Base-by-base conservation (phyloP, 2,888 invertebrate species). In the Melieria omissa region DNA sequence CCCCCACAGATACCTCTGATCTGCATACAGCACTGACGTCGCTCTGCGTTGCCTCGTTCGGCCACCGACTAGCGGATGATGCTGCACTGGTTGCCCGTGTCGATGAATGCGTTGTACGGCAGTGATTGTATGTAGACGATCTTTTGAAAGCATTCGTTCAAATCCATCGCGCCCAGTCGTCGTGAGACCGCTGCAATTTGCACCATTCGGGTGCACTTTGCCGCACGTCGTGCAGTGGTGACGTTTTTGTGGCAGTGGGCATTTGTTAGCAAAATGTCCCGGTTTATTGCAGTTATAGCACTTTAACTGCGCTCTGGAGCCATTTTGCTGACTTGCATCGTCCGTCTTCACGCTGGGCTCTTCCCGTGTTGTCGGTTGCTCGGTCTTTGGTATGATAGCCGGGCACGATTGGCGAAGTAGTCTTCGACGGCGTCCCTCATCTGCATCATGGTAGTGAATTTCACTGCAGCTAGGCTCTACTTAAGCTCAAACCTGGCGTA, bases 1-100 rank as follows among this genome's bases (percentile, higher is more conserved):
- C 69, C 72, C 2, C 69, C 72, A 61, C 67, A 72, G 55, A 72
- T 72, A 54, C 63, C 73, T 66, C 57, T 65, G 44, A 73, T 70
- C 63, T 72, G 64, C 60, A 72, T 67, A 57, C 12, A 68, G 52
- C 72, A 68, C 62, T 62, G 69, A 12, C 57, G 70, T 54, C 65
- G 52, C n/a, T 64, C 61, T 10, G 64, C 70, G 63, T 71, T 67
- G 46, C 67, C 71, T 42, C 44, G 41, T 62, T 67, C 54, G 64
- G 68, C 67, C 45, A 70, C 70, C 46, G 68, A 46, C 9, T 68
- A 63, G 14, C 73, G 71, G 16, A 73, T 61, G 41, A 70, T 63
- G 41, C 70, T 73, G 47, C 16, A 67, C 16, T 73, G 71, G 45
- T 67, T 73, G 29, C 67, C 73, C 42, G 70, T 71, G 55, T 71